Evolutionary conservation across 2,113 vertebrate genomes (phyloP).

Genomic region (Hypomesus transpacificus): DNA sequence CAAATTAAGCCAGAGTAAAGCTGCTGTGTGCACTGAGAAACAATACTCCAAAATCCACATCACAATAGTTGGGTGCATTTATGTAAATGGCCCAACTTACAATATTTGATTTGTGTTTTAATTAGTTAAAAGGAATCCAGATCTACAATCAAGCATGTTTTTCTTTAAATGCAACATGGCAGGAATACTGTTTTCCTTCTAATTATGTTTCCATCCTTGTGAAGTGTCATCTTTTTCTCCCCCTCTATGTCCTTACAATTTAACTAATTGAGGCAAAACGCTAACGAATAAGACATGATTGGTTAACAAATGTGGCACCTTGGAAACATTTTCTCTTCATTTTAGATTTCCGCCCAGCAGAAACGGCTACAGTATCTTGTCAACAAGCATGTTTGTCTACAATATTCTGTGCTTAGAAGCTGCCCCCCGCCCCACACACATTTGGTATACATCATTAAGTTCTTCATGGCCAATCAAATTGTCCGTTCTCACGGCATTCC

Average conservation of each 20-base stretch:
- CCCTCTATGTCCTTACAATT: conserved; percentile 58
- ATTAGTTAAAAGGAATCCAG: conserved; percentile 66
- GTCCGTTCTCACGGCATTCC: conserved; percentile 70
- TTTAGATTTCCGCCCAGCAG: conserved; percentile 62
- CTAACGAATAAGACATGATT: conserved; percentile 66
- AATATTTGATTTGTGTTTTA: conserved; percentile 64
- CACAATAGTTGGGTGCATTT: conserved; percentile 62
- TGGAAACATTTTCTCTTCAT: conserved; percentile 62
- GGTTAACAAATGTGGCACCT: conserved; percentile 60
- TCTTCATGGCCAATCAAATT: conserved; percentile 70
- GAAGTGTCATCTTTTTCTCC: conserved; percentile 47
- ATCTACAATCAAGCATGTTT: conserved; percentile 55
- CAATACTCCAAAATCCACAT: conserved; percentile 63
- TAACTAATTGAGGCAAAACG: conserved; percentile 59
- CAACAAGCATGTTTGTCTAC: conserved; percentile 71
- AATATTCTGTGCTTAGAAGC: conserved; percentile 63
- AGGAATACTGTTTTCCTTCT: conserved; percentile 63
- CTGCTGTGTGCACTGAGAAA: conserved; percentile 57
- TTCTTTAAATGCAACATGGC: conserved; percentile 34
- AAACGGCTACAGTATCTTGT: conserved; percentile 66
- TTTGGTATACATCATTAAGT: conserved; percentile 78
- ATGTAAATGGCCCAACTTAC: conserved; percentile 61
- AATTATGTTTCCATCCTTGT: conserved; percentile 58
- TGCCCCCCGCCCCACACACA: conserved; percentile 63
- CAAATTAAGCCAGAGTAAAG: conserved; percentile 72